These are phyloP conservation scores for Nicator chloris DNA, from an alignment of 2,113 vertebrate genomes.

Conservation along the genomic window DNA sequence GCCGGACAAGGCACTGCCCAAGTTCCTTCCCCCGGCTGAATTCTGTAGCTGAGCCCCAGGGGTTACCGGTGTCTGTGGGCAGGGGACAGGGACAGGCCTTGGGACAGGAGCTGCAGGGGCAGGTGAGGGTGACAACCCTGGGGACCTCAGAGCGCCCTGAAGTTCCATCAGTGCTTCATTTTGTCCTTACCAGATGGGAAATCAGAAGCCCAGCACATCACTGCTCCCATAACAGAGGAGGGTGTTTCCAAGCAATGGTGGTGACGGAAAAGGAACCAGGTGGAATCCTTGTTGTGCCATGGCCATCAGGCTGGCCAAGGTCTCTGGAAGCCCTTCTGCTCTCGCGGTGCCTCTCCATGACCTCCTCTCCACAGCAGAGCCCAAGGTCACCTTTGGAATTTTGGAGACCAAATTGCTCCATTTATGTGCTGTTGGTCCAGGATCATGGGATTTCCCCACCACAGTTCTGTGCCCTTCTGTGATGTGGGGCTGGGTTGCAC, in stretches of 20 bases:
- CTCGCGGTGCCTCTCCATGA: neutral
- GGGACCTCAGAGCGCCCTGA: neutral
- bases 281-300: neutral
- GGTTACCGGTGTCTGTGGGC: neutral
- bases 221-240: neutral
- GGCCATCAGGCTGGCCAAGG: neutral
- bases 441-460: too few relatives aligned
- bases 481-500: neutral
- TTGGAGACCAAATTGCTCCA: fast-evolving
- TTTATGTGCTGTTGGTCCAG: neutral
- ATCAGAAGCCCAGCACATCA: neutral
- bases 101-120: neutral
- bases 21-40: neutral
- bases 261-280: fast-evolving
- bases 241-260: neutral
- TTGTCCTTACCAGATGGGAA: neutral
- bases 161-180: fast-evolving
- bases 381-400: neutral
- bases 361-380: neutral
- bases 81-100: neutral
- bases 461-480: fast-evolving
- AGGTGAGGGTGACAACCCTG: neutral
- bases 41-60: neutral
- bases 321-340: neutral
- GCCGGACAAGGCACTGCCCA: neutral